Evolutionary conservation across 2,113 vertebrate species (phyloP), one percentile per base, ranked within the genome.

Genomic region (Centropus bengalensis): DNA sequence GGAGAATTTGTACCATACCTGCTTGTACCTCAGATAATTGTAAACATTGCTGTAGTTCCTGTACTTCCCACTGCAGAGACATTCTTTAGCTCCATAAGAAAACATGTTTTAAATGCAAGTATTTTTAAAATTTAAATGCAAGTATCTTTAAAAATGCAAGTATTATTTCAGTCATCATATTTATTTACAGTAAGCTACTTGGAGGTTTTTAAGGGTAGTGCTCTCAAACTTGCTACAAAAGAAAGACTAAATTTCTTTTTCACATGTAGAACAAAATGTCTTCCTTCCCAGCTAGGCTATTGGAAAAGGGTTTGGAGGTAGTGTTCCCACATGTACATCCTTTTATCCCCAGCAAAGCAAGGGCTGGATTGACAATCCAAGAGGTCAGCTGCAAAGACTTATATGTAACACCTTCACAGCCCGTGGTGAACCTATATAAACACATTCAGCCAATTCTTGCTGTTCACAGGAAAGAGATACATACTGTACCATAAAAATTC

Each of bases 61-160:
- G 22, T 60, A 81, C 40, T 45, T 93, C 24, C 45, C 38, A 49
- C 73, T 74, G 47, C 42, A 89, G 80, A 93, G 24, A 63, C 0
- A 3, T 77, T 44, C 32, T 69, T 73, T 52, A 90, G 44, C 28
- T 80, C 54, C 79, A 55, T 58, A 80, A 49, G 12, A 85, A 82
- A 84, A 82, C 55, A 21, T 33, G 3, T 66, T 85, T 71, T 82
- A 87, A 85, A 40, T n/a, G n/a, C n/a, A n/a, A n/a, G n/a, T n/a
- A n/a, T n/a, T n/a, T n/a, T n/a, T n/a, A n/a, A n/a, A n/a, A n/a
- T n/a, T n/a, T n/a, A n/a, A n/a, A n/a, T n/a, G n/a, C n/a, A n/a
- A n/a, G n/a, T n/a, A 89, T 18, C 23, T 89, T 73, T 20, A 87
- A 87, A 96, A 92, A 69, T 55, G 69, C 27, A 68, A 83, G 47